Base-by-base conservation (phyloP, 2,888 invertebrate genomes). In the Tenthredo distinguenda region DNA sequence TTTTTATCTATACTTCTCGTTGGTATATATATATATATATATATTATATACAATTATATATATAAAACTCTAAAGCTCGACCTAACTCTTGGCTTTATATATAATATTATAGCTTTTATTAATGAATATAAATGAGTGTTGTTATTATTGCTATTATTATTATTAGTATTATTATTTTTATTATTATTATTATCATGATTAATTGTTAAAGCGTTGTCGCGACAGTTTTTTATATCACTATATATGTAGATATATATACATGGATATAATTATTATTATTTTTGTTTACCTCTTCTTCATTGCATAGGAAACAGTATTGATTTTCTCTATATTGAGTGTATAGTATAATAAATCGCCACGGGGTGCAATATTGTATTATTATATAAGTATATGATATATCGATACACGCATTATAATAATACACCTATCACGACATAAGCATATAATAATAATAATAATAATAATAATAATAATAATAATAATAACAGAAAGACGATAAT, bases 181-280 rank as follows among this genome's bases (percentile, higher is more conserved):
- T 43, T 65, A 47, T 31, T 85, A 85, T 71, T 15, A 40, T 37
- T 79, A 43, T 85, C 62, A 77, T 84, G 37, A 71, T 85, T 85
- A 43, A 68, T 71, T 85, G 58, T 62, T 62, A 72, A 65, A 65
- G 26, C 9, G 84, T 74, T 71, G 79, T 84, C 71, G 62, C 84
- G 26, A 34, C 37, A 81, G 43, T 55, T 43, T 58, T 21, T 85
- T 47, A 47, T 68, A 43, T 43, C 7, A 7, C 43, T 43, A 43
- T 43, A 43, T 43, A 6, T 43, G 6, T 43, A 9, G 3, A 43
- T 47, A 47, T 10, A 47, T 58, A 83, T 21, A 68, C 9, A 40
- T 40, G 26, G 26, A 26, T 26, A 26, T 26, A 26, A 26, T 26
- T 26, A 26, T 26, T 26, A 26, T 26, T 26, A 26, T 37, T 37